Conservation (phyloP, 2,113 vertebrate species). For the Zosterops lateralis region DNA sequence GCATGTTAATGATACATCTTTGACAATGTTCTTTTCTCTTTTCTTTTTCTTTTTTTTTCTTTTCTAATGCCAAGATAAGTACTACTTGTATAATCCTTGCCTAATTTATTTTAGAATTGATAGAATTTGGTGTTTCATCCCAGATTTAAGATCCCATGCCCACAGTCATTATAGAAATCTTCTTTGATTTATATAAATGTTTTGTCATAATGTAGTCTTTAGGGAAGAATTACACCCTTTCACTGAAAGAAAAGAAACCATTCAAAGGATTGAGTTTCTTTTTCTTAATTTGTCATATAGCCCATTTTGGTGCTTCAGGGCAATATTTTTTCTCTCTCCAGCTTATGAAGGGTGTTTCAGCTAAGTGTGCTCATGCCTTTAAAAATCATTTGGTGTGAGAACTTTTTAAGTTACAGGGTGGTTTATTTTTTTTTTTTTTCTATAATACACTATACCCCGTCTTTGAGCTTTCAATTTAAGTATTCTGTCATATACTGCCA, state of each 20-base stretch:
- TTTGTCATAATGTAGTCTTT: constrained; percentile 60
- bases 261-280: constrained; percentile 54
- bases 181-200: constrained; percentile 65
- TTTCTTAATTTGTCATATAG: constrained; percentile 61
- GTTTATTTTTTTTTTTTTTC: neutral
- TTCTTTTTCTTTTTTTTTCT: neutral
- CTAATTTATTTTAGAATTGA: constrained; percentile 63
- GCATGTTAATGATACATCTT: constrained; percentile 6
- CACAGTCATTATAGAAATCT: constrained; percentile 43
- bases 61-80: constrained; percentile 50
- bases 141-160: constrained; percentile 56
- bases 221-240: constrained; percentile 64
- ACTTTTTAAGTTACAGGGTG: constrained; percentile 61
- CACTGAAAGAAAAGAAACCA: constrained; percentile 59
- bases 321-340: constrained; percentile 43
- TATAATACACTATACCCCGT: constrained; percentile 53
- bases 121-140: constrained; percentile 59
- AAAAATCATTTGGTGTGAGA: constrained; percentile 76
- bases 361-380: constrained; percentile 70
- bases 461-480: constrained; percentile 78
- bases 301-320: constrained; percentile 56
- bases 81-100: constrained; percentile 45
- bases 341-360: constrained; percentile 70
- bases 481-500: constrained; percentile 80
- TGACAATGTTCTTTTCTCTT: constrained; percentile 22